Conservation (phyloP, 2,797 vertebrate genomes). For the Spheniscus humboldti region DNA sequence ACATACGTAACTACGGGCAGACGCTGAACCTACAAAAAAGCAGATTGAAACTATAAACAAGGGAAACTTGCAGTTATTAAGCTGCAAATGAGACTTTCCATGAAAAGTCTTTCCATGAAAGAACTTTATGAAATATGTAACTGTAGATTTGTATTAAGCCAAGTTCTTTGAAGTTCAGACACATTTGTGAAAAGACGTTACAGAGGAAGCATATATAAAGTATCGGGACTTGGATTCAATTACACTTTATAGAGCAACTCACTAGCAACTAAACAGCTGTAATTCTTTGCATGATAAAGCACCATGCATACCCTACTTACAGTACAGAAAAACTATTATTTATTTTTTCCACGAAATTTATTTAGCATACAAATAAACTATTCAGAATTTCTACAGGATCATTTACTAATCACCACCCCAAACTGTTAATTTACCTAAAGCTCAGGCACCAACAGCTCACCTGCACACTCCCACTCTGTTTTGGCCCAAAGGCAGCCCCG, state of each 20-base stretch:
- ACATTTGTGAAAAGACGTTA: not conserved
- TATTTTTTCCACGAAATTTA: not conserved
- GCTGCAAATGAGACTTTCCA: not conserved
- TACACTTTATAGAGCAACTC: not conserved
- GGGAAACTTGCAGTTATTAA: not conserved
- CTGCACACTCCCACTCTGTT: not conserved
- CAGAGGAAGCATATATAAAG: not conserved
- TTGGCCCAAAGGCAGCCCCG: not conserved
- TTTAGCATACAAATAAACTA: slow-evolving; percentile 2
- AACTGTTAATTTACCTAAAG: not conserved
- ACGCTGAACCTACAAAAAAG: not conserved
- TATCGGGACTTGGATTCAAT: not conserved
- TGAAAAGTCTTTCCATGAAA: not conserved
- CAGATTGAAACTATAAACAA: not conserved
- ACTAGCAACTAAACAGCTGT: not conserved
- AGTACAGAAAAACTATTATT: not conserved
- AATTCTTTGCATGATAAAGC: not conserved
- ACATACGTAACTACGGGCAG: not conserved
- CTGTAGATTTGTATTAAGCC: not conserved
- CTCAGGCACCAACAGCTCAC: not conserved
- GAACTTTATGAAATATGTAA: not conserved
- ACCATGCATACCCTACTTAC: not conserved
- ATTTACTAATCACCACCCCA: not conserved
- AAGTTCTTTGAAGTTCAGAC: not conserved
- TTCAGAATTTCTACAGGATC: not conserved